Evolutionary conservation across 1,140 invertebrate species (phyloP).

Genomic region (Drosophila teissieri): DNA sequence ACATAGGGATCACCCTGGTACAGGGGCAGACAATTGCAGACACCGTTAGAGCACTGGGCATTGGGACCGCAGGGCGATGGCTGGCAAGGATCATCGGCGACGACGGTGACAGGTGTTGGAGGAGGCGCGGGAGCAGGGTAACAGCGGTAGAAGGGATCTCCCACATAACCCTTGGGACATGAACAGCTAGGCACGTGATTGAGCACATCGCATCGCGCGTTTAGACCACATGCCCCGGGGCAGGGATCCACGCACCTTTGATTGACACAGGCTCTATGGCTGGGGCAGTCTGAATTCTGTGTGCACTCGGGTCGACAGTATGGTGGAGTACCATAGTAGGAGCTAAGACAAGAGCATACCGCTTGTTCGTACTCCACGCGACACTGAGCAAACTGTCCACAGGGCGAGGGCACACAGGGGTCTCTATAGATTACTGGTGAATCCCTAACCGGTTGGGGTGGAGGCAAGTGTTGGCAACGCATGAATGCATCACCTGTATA

Average conservation of each 20-base stretch:
- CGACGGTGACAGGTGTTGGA: slow-evolving; percentile 87
- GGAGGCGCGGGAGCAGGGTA: slow-evolving; percentile 81
- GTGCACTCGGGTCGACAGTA: slow-evolving; percentile 90
- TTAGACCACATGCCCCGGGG: slow-evolving; percentile 90
- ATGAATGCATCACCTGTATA: slow-evolving; percentile 92
- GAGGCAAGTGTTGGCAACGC: slow-evolving; percentile 87
- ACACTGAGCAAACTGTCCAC: slow-evolving; percentile 87
- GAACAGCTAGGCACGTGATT: slow-evolving; percentile 91
- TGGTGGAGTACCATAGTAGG: slow-evolving; percentile 90
- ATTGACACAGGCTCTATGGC: slow-evolving; percentile 90
- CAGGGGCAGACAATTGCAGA: slow-evolving; percentile 86
- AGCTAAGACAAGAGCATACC: slow-evolving; percentile 88
- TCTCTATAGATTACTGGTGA: slow-evolving; percentile 86
- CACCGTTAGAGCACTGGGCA: slow-evolving; percentile 88
- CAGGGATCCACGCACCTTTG: slow-evolving; percentile 93
- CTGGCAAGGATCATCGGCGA: slow-evolving; percentile 88
- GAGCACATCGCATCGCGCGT: slow-evolving; percentile 90
- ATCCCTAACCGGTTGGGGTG: slow-evolving; percentile 84
- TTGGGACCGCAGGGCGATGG: slow-evolving; percentile 92
- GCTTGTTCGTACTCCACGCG: slow-evolving; percentile 86
- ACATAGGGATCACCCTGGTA: slow-evolving; percentile 90
- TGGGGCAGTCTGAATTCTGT: slow-evolving; percentile 89
- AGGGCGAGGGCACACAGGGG: slow-evolving; percentile 90
- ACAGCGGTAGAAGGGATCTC: slow-evolving; percentile 88
- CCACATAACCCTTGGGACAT: slow-evolving; percentile 88